A percentile compares a stretch with the other conserved stretches of the same genome.
Evolutionary conservation across 2,888 invertebrate species (phyloP).

Genomic region (Ditula angustiorana): DNA sequence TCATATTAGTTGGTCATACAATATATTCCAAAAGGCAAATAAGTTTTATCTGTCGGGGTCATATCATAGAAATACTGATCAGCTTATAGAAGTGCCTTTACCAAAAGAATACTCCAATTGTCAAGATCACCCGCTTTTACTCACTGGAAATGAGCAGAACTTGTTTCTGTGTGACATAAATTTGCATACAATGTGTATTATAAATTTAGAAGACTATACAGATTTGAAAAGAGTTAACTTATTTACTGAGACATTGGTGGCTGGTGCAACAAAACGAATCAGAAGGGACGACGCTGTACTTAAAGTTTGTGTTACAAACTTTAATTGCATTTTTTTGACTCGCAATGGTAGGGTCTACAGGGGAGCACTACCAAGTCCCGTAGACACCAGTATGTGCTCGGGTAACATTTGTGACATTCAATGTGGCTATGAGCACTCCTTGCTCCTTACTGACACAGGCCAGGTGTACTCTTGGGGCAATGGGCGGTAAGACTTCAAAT

Average conservation of each 20-base stretch:
- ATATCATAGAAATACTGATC: slow-evolving; percentile 58
- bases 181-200: slow-evolving; percentile 55
- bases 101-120: slow-evolving; percentile 52
- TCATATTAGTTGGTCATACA: slow-evolving; percentile 73
- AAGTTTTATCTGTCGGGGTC: slow-evolving; percentile 66
- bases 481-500: slow-evolving; percentile 87
- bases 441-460: slow-evolving; percentile 89
- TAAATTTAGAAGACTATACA: slow-evolving; percentile 56
- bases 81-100: slow-evolving; percentile 54
- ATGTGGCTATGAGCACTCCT: slow-evolving; percentile 93
- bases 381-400: slow-evolving; percentile 81
- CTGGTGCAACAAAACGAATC: slow-evolving; percentile 49
- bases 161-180: slow-evolving; percentile 57
- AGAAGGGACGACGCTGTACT: slow-evolving; percentile 52
- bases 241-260: slow-evolving; percentile 53
- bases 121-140: slow-evolving; percentile 46
- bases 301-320: slow-evolving; percentile 59
- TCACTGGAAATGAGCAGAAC: slow-evolving; percentile 69
- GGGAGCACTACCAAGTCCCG: slow-evolving; percentile 85
- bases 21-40: slow-evolving; percentile 60
- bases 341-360: slow-evolving; percentile 76
- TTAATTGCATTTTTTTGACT: slow-evolving; percentile 62
- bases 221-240: slow-evolving; percentile 55
- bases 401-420: slow-evolving; percentile 87
- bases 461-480: slow-evolving; percentile 93